phyloP scores from a whole-genome alignment of 2,888 invertebrate genomes.

The Melipona beecheii region DNA sequence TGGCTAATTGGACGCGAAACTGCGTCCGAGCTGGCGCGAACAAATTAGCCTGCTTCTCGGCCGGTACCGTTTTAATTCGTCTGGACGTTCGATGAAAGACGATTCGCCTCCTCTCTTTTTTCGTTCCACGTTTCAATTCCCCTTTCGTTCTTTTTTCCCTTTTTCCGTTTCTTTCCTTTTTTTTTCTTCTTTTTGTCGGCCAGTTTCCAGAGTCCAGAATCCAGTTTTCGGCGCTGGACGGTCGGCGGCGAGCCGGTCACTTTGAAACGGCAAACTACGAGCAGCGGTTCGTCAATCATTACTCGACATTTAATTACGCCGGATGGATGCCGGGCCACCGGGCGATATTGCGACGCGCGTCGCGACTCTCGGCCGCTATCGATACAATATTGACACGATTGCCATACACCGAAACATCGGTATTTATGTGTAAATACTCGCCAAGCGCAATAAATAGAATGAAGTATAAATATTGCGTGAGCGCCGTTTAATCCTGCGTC shows the following conservation, averaged over 20 bases:
- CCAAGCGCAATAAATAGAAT: slow-evolving; percentile 54
- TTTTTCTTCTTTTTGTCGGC: too few relatives aligned
- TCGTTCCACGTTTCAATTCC: too few relatives aligned
- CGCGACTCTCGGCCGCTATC: slow-evolving; percentile 34
- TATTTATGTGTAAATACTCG: slow-evolving; percentile 56
- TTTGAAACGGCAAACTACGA: slow-evolving; percentile 10
- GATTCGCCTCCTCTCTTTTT: not conserved
- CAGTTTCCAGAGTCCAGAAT: not conserved
- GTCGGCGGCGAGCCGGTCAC: not conserved
- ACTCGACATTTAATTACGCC: slow-evolving; percentile 59
- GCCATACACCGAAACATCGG: slow-evolving; percentile 48
- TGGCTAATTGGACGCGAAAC: slow-evolving; percentile 43
- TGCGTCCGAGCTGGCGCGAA: slow-evolving; percentile 33
- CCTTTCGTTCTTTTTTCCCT: not conserved
- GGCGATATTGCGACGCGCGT: slow-evolving; percentile 48
- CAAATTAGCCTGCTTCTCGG: slow-evolving; percentile 33
- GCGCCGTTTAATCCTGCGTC: slow-evolving; percentile 41
- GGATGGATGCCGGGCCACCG: slow-evolving; percentile 24
- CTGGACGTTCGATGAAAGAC: slow-evolving; percentile 35
- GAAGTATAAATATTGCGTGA: slow-evolving; percentile 55
- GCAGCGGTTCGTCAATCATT: slow-evolving; percentile 46
- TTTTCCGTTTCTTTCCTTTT: not conserved
- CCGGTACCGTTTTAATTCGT: slow-evolving; percentile 6
- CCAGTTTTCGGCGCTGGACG: not conserved
- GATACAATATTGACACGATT: slow-evolving; percentile 58